These are phyloP conservation scores for Phortica magna DNA, from an alignment of 2,888 invertebrate species.

Conservation along the genomic window DNA sequence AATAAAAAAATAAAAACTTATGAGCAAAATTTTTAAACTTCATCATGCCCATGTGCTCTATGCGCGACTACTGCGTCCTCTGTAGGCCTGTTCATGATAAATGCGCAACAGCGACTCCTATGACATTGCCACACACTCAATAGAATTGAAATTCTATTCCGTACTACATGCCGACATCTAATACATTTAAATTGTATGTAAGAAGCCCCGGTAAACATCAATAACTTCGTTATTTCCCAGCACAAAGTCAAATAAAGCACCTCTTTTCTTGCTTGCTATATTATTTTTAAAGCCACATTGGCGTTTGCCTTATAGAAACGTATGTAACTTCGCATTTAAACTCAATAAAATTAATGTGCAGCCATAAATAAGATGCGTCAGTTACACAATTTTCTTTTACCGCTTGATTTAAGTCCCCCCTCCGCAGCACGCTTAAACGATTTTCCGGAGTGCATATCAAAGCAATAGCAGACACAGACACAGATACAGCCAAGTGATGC, in stretches of 20 bases:
- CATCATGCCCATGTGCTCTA: too few species aligned
- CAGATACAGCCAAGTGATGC: constrained; percentile 60
- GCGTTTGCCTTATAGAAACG: too few species aligned
- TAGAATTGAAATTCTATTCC: constrained; percentile 14
- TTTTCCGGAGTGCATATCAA: constrained; percentile 37
- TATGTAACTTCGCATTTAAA: constrained; percentile 60
- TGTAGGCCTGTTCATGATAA: too few species aligned
- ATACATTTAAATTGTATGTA: constrained; percentile 47
- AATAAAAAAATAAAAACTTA: too few species aligned
- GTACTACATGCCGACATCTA: constrained; percentile 39
- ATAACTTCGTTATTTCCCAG: constrained; percentile 1
- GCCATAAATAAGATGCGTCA: constrained; percentile 66
- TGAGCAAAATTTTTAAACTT: too few species aligned
- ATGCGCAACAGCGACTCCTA: constrained; percentile 42
- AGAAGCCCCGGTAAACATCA: constrained; percentile 8
- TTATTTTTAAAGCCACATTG: constrained; percentile 38
- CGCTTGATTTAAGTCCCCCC: constrained; percentile 19
- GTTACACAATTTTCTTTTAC: constrained; percentile 51
- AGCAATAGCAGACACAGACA: constrained; percentile 48
- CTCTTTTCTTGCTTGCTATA: constrained; percentile 47
- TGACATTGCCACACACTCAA: constrained; percentile 9
- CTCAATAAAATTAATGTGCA: constrained; percentile 68
- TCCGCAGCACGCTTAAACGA: neutral
- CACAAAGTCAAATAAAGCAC: constrained; percentile 45
- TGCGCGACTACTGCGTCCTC: too few species aligned